These are phyloP conservation scores for Odocoileus hemionus DNA, from an alignment of 2,113 vertebrate genomes.

Conservation along the genomic window DNA sequence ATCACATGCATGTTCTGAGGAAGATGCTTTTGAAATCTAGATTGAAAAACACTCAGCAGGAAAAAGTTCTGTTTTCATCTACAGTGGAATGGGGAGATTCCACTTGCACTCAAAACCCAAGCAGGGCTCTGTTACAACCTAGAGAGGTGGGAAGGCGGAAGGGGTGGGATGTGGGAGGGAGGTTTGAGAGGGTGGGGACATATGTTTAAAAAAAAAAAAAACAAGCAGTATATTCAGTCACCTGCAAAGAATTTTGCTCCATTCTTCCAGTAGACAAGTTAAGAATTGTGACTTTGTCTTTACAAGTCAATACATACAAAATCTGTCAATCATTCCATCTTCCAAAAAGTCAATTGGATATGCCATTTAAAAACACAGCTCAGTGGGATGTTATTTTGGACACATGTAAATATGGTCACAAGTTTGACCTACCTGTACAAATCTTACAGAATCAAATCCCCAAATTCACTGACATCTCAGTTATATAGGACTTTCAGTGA, in stretches of 20 bases:
- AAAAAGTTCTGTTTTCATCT: slow-evolving; percentile 7
- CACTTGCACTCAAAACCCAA: background rate
- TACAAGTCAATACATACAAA: slow-evolving; percentile 2
- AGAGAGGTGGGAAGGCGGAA: background rate
- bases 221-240: background rate
- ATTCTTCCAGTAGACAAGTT: background rate
- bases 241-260: background rate
- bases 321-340: background rate
- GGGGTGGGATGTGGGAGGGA: background rate
- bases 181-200: background rate
- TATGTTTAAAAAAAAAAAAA: background rate
- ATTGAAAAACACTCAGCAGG: background rate
- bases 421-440: background rate
- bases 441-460: background rate
- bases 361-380: background rate
- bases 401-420: background rate
- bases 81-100: background rate
- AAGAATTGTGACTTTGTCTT: background rate
- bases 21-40: background rate
- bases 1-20: background rate
- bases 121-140: background rate
- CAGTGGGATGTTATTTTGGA: background rate
- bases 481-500: background rate
- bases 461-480: background rate
- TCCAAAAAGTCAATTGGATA: background rate